Percentiles rank a stretch among this genome's conserved stretches.
phyloP scores from a whole-genome alignment of 2,888 invertebrate genomes.

The Drosophila quinaria region DNA sequence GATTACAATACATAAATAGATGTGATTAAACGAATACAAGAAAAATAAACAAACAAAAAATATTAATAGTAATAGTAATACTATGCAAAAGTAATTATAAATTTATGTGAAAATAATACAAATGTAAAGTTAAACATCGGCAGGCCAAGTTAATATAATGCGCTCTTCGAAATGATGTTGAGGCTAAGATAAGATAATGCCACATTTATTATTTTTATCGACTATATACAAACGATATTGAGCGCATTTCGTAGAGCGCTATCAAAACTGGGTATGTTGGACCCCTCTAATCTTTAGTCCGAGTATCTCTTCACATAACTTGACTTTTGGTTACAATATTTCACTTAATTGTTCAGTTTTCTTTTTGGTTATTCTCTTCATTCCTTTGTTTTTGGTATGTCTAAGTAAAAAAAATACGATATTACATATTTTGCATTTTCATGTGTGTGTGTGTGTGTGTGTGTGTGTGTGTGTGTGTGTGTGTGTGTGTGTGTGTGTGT shows the following conservation, averaged over 20 bases:
- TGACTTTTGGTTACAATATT: slow-evolving; percentile 31
- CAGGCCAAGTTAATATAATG: slow-evolving; percentile 28
- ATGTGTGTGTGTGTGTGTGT: slow-evolving; percentile 2
- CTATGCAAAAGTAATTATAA: slow-evolving; percentile 7
- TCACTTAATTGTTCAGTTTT: slow-evolving; percentile 17
- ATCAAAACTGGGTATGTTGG: slow-evolving; percentile 24
- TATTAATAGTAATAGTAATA: slow-evolving; percentile 5
- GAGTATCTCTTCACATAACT: slow-evolving; percentile 39
- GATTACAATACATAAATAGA: slow-evolving; percentile 41
- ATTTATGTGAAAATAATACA: neutral
- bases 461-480: slow-evolving; percentile 7
- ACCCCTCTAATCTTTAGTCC: slow-evolving; percentile 28
- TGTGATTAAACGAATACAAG: slow-evolving; percentile 9
- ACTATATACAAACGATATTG: slow-evolving; percentile 45
- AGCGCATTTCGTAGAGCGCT: slow-evolving; percentile 16
- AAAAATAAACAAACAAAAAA: slow-evolving; percentile 3
- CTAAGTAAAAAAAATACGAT: slow-evolving; percentile 45
- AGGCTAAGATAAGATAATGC: slow-evolving; percentile 2
- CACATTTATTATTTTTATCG: neutral
- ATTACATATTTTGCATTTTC: slow-evolving; percentile 10
- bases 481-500: slow-evolving; percentile 9
- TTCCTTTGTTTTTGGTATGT: slow-evolving; percentile 31
- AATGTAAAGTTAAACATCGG: slow-evolving; percentile 24
- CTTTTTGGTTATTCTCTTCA: neutral
- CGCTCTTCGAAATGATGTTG: slow-evolving; percentile 20